These are phyloP conservation scores for Temnothorax ravouxi DNA, from an alignment of 2,888 invertebrate species.

Conservation along the genomic window DNA sequence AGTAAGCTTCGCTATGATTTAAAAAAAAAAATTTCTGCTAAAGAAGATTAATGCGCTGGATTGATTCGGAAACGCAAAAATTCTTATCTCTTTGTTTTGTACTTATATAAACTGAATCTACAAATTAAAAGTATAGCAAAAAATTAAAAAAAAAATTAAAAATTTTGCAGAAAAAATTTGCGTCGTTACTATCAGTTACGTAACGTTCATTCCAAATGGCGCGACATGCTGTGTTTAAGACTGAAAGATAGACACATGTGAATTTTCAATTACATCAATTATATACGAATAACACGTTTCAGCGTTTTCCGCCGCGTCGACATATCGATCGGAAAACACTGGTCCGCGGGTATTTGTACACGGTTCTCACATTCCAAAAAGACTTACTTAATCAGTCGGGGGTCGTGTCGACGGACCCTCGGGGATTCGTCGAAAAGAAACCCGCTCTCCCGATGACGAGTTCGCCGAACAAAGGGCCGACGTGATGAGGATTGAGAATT, in stretches of 20 bases:
- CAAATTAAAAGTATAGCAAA: neutral
- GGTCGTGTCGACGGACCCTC: neutral
- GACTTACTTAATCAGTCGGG: neutral
- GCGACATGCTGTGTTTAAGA: neutral
- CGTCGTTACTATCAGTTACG: neutral
- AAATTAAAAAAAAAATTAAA: neutral
- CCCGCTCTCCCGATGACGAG: neutral
- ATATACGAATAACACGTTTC: conserved; percentile 4
- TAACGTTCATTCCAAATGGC: neutral
- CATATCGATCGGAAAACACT: conserved; percentile 23
- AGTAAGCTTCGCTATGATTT: neutral
- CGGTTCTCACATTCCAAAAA: neutral
- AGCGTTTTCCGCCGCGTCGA: neutral
- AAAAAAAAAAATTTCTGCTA: neutral
- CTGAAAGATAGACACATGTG: neutral
- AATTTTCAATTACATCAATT: neutral
- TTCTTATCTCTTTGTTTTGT: neutral
- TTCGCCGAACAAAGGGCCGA: neutral
- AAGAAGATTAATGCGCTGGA: neutral
- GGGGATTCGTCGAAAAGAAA: neutral
- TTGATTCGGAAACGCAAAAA: neutral
- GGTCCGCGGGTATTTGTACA: neutral
- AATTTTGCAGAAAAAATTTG: neutral
- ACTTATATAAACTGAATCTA: neutral
- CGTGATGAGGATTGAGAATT: neutral